These are phyloP conservation scores for Dipus sagitta DNA, from an alignment of 2,797 vertebrate genomes.

Conservation along the genomic window DNA sequence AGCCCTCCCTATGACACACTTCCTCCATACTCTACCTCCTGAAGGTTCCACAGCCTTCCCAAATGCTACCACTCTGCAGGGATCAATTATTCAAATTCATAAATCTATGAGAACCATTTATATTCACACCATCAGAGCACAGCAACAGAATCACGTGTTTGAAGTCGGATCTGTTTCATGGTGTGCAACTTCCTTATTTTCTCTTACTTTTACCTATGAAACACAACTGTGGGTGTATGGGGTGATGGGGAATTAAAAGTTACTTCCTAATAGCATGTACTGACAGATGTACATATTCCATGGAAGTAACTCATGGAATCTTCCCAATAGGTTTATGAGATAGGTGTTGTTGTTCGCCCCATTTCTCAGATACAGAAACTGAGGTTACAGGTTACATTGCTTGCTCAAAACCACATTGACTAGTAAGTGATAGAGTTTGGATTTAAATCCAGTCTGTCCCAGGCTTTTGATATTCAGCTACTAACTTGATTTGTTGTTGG, in stretches of 20 bases:
- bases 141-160: not conserved
- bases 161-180: not conserved
- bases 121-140: too few relatives aligned
- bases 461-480: too few relatives aligned
- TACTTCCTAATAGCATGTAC: not conserved
- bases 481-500: not conserved
- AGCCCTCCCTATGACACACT: too few relatives aligned
- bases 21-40: too few relatives aligned
- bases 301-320: not conserved
- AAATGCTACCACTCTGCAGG: too few relatives aligned
- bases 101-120: too few relatives aligned
- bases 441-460: not conserved
- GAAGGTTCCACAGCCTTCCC: too few relatives aligned
- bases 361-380: slow-evolving; percentile 8
- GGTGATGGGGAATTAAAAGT: not conserved
- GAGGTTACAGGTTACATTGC: not conserved
- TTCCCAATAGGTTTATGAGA: not conserved
- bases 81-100: too few relatives aligned
- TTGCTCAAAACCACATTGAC: not conserved
- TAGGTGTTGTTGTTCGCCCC: not conserved
- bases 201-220: not conserved
- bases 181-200: not conserved
- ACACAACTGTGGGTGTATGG: not conserved
- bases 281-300: too few relatives aligned
- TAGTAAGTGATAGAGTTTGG: not conserved